Base-by-base conservation (phyloP, 2,113 vertebrate species). In the Sprattus sprattus region DNA sequence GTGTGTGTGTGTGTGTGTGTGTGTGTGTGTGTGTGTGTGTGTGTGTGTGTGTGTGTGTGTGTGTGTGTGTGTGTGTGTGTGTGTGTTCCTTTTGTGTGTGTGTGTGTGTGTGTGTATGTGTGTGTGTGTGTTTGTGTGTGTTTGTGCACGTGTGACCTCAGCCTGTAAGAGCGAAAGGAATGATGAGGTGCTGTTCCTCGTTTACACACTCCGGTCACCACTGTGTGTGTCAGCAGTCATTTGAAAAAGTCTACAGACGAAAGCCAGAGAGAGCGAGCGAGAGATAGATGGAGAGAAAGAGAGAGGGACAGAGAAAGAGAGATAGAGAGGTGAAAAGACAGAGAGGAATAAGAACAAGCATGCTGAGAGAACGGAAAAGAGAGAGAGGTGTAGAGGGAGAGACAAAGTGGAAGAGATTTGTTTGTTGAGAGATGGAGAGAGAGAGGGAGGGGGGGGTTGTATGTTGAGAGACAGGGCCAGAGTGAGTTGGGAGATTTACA, bases 31-130 rank as follows among this genome's bases (percentile, higher is more conserved):
- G 52, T 57, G 52, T 57, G 50, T 54, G 50, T 54, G 50, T 54
- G 50, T 54, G 50, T 13, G 57, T 64, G 57, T 64, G 57, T 64
- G 57, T 64, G 57, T 64, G 57, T 64, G 57, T 64, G 57, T 60
- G 57, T 60, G 57, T 60, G 57, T 20, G 57, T 60, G 57, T 20
- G 57, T 60, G 57, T 20, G 13, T 60, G 57, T 18, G 13, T 60
- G 57, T 20, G 18, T 20, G 10, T 57, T 4, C 15, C 4, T 60
- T 11, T 60, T n/a, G 57, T 20, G 57, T 60, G 57, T 20, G 57
- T 60, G 57, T 60, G 57, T 60, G 67, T 75, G 67, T 28, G 67
- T 71, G 64, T 28, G 64, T 75, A 13, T 75, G 67, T 28, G n/a
- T 28, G 8, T 32, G 25, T 28, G 64, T 67, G n/a, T 9, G 25